Evolutionary conservation across 2,888 invertebrate species (phyloP).

Genomic region (Alsophila aescularia): DNA sequence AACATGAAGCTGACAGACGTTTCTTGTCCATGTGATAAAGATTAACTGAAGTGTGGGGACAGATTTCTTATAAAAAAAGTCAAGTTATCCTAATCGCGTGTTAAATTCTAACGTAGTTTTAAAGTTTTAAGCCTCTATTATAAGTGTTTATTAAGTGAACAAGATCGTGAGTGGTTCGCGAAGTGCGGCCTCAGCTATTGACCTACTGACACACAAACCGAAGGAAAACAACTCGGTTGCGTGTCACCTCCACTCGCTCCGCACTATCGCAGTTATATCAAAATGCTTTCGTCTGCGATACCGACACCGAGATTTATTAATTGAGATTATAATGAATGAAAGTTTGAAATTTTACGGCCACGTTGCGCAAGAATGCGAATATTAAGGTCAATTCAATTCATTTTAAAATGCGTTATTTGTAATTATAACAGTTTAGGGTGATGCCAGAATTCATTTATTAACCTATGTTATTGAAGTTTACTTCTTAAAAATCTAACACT

Average conservation of each 20-base stretch:
- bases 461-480: too few relatives aligned
- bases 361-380: slow-evolving; percentile 3
- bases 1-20: too few relatives aligned
- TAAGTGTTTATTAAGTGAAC: slow-evolving; percentile 49
- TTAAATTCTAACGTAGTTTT: slow-evolving; percentile 4
- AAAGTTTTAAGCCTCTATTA: slow-evolving; percentile 20
- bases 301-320: slow-evolving; percentile 26
- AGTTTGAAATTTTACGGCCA: slow-evolving; percentile 20
- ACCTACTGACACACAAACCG: slow-evolving; percentile 78
- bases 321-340: slow-evolving; percentile 30
- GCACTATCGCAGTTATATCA: slow-evolving; percentile 40
- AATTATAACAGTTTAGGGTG: slow-evolving; percentile 31
- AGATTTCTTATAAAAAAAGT: too few relatives aligned
- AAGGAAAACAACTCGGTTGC: slow-evolving; percentile 77
- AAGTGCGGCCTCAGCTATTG: slow-evolving; percentile 76
- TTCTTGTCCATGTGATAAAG: too few relatives aligned
- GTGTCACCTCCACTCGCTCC: slow-evolving; percentile 56
- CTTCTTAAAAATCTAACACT: too few relatives aligned
- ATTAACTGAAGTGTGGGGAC: too few relatives aligned
- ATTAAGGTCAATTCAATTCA: neutral
- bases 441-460: too few relatives aligned
- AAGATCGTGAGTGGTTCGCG: slow-evolving; percentile 72
- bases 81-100: neutral
- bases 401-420: too few relatives aligned
- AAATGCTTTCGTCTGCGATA: slow-evolving; percentile 52